Conservation (phyloP, 2,113 vertebrate genomes). For the Leptosomus discolor region DNA sequence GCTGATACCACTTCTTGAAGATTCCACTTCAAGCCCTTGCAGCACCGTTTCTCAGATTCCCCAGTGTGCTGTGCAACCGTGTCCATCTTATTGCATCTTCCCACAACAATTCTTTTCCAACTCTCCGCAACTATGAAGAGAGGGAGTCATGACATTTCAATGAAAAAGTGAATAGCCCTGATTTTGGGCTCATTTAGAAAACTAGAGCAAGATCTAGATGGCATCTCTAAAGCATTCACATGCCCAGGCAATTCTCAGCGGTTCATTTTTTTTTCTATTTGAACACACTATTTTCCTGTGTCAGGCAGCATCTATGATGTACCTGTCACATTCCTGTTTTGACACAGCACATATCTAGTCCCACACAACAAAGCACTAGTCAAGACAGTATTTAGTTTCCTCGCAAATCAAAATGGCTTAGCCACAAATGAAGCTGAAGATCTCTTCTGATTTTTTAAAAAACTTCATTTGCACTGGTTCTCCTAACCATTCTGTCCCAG, state of each 20-base stretch:
- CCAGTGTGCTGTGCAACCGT: neutral
- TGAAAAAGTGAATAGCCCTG: neutral
- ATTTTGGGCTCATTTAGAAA: neutral
- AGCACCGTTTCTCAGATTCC: neutral
- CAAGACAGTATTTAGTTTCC: neutral
- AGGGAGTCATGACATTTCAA: neutral
- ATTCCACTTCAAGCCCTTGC: neutral
- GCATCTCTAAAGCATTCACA: neutral
- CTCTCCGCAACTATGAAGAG: neutral
- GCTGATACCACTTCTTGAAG: neutral
- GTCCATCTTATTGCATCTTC: neutral
- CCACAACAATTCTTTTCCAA: neutral
- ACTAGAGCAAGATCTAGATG: neutral
- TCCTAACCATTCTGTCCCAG: neutral
- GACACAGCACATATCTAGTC: neutral
- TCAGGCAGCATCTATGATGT: neutral
- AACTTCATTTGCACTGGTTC: neutral
- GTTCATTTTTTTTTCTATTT: neutral
- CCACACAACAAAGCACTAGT: neutral
- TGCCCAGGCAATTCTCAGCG: neutral
- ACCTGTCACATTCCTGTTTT: neutral
- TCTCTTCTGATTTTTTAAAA: neutral
- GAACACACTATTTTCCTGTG: neutral
- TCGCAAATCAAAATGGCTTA: neutral
- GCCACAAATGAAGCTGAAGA: neutral